phyloP scores from a whole-genome alignment of 2,797 vertebrate genomes.

The Vultur gryphus region DNA sequence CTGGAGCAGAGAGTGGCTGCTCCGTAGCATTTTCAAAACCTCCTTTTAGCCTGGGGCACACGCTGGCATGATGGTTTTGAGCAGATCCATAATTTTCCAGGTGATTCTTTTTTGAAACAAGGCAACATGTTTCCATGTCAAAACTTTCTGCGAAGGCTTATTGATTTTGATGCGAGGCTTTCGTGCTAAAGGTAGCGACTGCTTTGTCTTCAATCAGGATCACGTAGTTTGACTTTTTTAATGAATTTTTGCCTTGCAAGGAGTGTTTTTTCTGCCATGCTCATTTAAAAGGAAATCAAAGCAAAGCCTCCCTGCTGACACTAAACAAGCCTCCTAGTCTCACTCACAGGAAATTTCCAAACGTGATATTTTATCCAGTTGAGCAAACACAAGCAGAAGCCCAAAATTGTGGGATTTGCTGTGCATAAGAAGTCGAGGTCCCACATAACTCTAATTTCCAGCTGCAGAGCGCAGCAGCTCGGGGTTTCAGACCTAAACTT shows the following conservation, averaged over 20 bases:
- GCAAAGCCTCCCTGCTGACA: background rate
- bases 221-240: fast-evolving
- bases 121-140: background rate
- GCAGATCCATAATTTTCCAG: background rate
- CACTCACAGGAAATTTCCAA: background rate
- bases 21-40: background rate
- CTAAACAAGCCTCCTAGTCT: background rate
- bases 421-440: background rate
- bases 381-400: background rate
- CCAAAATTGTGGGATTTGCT: background rate
- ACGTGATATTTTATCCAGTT: background rate
- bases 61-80: background rate
- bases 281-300: background rate
- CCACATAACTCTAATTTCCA: background rate
- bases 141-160: background rate
- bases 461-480: background rate
- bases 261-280: background rate
- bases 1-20: background rate
- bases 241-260: background rate
- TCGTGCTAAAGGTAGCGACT: background rate
- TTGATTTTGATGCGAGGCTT: background rate
- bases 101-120: background rate
- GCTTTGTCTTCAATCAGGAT: background rate
- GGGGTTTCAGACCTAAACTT: background rate
- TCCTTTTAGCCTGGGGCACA: background rate